Evolutionary conservation across 2,797 vertebrate species (phyloP).

Genomic region (Nothura maculosa): DNA sequence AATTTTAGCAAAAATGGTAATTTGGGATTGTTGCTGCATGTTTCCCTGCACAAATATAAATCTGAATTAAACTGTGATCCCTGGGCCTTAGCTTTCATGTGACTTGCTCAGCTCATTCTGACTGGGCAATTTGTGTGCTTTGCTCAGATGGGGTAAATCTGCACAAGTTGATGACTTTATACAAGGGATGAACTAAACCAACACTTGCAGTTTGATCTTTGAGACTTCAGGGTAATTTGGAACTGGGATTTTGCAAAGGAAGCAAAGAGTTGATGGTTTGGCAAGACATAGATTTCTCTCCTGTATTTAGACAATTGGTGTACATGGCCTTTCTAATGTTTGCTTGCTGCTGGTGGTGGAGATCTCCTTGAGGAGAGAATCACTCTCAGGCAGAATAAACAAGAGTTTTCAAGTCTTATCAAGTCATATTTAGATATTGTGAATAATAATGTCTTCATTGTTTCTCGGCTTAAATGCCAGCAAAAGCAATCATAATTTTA

Average conservation of each 20-base stretch:
- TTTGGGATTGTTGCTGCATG: accelerated
- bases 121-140: background rate
- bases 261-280: background rate
- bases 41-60: background rate
- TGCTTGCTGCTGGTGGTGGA: background rate
- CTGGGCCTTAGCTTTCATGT: background rate
- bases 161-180: background rate
- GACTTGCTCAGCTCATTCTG: background rate
- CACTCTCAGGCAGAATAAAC: background rate
- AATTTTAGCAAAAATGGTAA: background rate
- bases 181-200: background rate
- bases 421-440: background rate
- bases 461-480: background rate
- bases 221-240: background rate
- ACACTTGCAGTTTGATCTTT: background rate
- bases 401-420: background rate
- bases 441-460: background rate
- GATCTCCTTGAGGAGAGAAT: background rate
- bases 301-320: background rate
- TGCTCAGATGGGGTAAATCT: background rate
- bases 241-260: background rate
- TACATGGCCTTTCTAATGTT: background rate
- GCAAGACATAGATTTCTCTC: background rate
- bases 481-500: background rate
- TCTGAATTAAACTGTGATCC: background rate